Conservation (phyloP, 2,113 vertebrate species). For the Macrotus californicus region DNA sequence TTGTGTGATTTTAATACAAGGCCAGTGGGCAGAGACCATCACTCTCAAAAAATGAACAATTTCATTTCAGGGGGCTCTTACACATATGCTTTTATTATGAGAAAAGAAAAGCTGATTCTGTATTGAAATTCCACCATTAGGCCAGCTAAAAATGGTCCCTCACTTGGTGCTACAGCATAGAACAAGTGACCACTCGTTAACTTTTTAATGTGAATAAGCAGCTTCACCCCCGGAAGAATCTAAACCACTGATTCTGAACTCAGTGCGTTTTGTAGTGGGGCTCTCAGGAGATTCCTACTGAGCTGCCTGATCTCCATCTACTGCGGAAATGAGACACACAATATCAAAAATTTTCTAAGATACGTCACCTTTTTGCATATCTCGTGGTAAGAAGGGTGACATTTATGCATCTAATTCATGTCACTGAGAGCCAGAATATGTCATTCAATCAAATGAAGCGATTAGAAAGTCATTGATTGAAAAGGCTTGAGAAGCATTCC, state of each 20-base stretch:
- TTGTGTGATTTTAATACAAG: slow-evolving; percentile 23
- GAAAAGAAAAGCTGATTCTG: slow-evolving; percentile 35
- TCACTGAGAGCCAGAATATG: background rate
- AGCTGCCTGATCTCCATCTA: background rate
- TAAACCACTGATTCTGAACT: background rate
- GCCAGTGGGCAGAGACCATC: slow-evolving; percentile 29
- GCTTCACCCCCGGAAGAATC: background rate
- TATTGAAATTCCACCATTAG: slow-evolving; percentile 68
- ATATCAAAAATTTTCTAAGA: background rate
- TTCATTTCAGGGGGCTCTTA: slow-evolving; percentile 41
- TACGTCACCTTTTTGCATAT: background rate
- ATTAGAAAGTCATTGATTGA: background rate
- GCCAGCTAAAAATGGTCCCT: slow-evolving; percentile 50
- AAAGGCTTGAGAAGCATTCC: background rate
- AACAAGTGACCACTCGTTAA: slow-evolving; percentile 25
- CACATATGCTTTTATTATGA: slow-evolving; percentile 27
- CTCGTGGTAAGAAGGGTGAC: background rate
- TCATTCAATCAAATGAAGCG: background rate
- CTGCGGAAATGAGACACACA: background rate
- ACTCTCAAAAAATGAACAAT: background rate
- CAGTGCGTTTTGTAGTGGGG: background rate
- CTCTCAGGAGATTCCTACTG: background rate
- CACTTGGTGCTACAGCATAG: background rate
- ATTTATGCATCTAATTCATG: background rate
- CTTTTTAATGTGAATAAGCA: background rate